Percentiles rank a stretch among this genome's conserved stretches.
Conservation (phyloP, 2,797 vertebrate genomes). For the Schizopygopsis malacanthus region DNA sequence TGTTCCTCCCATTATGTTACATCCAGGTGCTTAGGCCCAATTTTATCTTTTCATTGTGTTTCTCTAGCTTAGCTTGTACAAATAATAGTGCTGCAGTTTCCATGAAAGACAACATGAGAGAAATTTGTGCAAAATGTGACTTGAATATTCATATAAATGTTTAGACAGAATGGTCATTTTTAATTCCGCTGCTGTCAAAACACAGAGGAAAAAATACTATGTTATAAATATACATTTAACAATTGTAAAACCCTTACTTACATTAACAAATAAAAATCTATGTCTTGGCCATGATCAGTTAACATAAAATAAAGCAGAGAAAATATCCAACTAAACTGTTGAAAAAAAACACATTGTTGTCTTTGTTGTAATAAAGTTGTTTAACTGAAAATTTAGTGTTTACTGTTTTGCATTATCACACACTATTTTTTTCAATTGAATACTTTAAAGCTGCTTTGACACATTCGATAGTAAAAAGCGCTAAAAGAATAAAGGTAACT, state of each 20-base stretch:
- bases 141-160: not conserved
- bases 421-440: not conserved
- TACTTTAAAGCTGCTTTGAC: not conserved
- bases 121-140: constrained; percentile 5
- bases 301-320: not conserved
- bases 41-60: not conserved
- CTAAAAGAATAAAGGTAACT: not conserved
- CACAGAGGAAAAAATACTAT: not conserved
- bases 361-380: too few species aligned
- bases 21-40: not conserved
- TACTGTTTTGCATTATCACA: too few species aligned
- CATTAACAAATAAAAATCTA: not conserved
- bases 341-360: too few species aligned
- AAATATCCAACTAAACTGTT: too few species aligned
- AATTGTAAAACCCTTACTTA: not conserved
- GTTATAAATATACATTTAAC: not conserved
- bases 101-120: not conserved
- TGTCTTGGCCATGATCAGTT: not conserved
- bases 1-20: constrained; percentile 20
- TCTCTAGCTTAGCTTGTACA: not conserved
- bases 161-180: not conserved
- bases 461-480: not conserved
- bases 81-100: constrained; percentile 10
- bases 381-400: too few species aligned
- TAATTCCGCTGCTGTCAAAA: not conserved